Percentiles rank a stretch among this genome's conserved stretches.
Conservation (phyloP, 1,140 invertebrate species). For the Pemphigus obesinymphae region DNA sequence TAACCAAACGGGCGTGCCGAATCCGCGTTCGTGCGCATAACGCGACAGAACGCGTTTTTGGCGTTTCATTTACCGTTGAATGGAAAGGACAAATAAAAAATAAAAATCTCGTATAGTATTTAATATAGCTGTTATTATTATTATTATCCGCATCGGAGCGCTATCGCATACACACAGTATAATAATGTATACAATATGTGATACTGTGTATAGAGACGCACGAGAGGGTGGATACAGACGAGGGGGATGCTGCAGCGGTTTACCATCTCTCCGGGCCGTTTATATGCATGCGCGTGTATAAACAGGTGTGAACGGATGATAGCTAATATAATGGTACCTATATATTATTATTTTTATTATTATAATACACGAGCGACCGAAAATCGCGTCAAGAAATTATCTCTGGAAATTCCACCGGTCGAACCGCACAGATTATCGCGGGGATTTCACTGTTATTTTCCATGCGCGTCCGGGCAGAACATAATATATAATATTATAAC, state of each 20-base stretch:
- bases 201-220: no score
- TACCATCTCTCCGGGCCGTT: not conserved
- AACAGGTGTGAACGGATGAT: not conserved
- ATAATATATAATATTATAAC: not conserved
- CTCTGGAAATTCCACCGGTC: not conserved
- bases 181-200: no score
- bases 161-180: not conserved
- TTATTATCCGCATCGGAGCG: not conserved
- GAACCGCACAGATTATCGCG: not conserved
- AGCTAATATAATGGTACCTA: not conserved
- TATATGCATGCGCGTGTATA: not conserved
- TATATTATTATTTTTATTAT: not conserved
- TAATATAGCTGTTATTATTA: not conserved
- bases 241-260: not conserved
- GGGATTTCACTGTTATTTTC: not conserved
- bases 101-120: not conserved
- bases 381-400: constrained; percentile 24
- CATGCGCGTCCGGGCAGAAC: not conserved
- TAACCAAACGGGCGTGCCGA: not conserved
- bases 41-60: not conserved
- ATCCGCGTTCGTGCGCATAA: constrained; percentile 3
- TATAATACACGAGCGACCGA: not conserved
- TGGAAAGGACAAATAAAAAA: not conserved
- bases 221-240: not conserved
- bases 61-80: not conserved